Evolutionary conservation across 2,113 vertebrate species (phyloP), one percentile per base, ranked within the genome.

Genomic region (Thinocorus orbignyianus): DNA sequence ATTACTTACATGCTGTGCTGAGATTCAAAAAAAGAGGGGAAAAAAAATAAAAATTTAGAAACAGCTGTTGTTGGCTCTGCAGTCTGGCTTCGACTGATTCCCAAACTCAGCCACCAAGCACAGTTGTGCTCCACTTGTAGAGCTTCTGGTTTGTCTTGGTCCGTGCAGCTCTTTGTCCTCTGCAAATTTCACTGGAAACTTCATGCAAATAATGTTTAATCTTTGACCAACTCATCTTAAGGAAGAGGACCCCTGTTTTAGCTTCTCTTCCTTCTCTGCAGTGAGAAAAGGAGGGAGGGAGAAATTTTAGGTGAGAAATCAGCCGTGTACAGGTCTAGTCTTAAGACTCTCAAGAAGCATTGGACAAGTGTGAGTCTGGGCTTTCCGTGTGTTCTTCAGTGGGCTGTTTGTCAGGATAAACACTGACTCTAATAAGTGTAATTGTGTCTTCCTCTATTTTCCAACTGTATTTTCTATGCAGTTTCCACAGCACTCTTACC

Each of bases 141-240:
- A 94, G 88, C 91, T 95, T 92, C 94, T 92, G 82, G 54, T 94
- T 96, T 94, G 65, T 90, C 86, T 95, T 94, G 94, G 92, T 82
- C 73, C 44, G 12, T 48, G 26, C 5, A 92, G 13, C 25, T 51
- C 42, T 94, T 93, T 94, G 83, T 93, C n/a, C 33, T 91, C 72
- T 86, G 83, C 60, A 66, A 91, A 92, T 78, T 73, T 86, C 72
- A 51, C 55, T 91, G 52, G 69, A 94, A 95, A 89, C 28, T 39
- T 78, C 46, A 16, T 37, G 39, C 42, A 89, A 89, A 73, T 55
- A 24, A 22, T 66, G 28, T 81, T 93, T 86, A n/a, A 83, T 88
- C n/a, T 90, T 90, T 90, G 73, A 77, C 62, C 37, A 77, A 11
- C 15, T 66, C 51, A 22, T 86, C 51, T 64, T 64, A 55, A 83